Percentiles rank a stretch among this genome's conserved stretches.
These are phyloP conservation scores for Actinernus sp. DNA, from an alignment of 92 coral and sea anemone genomes.

Conservation along the genomic window DNA sequence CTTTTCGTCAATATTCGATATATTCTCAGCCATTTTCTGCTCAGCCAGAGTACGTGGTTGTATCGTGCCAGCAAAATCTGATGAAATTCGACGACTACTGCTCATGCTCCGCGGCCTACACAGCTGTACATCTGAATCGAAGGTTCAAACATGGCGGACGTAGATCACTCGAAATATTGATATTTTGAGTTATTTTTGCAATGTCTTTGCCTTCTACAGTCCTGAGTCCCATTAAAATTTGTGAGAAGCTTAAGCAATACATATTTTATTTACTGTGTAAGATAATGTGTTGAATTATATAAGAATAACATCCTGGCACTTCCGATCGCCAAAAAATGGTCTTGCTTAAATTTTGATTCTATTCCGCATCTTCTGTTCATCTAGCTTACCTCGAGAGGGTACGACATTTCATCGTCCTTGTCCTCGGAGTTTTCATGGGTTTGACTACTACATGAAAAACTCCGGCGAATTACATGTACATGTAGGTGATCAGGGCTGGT, in stretches of 20 bases:
- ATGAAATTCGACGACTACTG: conserved; percentile 9
- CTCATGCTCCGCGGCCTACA: neutral
- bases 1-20: conserved; percentile 67
- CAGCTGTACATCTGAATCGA: conserved; percentile 15
- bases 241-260: conserved; percentile 25
- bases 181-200: neutral
- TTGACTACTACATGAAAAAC: neutral
- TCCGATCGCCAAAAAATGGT: too few species aligned
- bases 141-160: conserved; percentile 41
- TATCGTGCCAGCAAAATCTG: conserved; percentile 17
- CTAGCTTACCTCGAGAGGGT: conserved; percentile 54
- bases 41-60: neutral
- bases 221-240: too few species aligned
- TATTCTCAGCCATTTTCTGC: conserved; percentile 21
- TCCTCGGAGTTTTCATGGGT: too few species aligned
- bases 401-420: conserved; percentile 4
- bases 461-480: neutral
- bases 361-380: neutral
- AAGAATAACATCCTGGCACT: too few species aligned
- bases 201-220: neutral
- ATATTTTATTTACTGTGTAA: too few species aligned
- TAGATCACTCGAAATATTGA: neutral
- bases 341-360: too few species aligned
- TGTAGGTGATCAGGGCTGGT: neutral
- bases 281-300: too few species aligned